These are phyloP conservation scores for Abrostola triplasia DNA, from an alignment of 2,888 invertebrate species.

Conservation along the genomic window DNA sequence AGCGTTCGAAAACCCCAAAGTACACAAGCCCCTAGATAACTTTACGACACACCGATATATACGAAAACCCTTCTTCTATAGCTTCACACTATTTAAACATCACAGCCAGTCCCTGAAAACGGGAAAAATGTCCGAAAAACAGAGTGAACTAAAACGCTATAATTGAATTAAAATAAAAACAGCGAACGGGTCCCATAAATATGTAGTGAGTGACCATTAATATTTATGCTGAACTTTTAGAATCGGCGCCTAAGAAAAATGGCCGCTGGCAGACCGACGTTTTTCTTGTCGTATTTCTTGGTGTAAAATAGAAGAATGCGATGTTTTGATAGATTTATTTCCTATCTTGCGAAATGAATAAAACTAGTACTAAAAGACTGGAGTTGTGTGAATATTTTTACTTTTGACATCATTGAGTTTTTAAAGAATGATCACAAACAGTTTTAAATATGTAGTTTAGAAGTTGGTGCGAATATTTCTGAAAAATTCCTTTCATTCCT, in stretches of 20 bases:
- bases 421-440: no score
- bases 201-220: conserved; percentile 63
- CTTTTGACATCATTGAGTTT: no score
- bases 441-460: no score
- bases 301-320: conserved; percentile 5
- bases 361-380: no score
- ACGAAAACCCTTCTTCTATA: background rate
- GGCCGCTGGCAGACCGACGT: conserved; percentile 26
- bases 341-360: background rate
- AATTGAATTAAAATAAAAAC: conserved; percentile 65
- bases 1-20: conserved; percentile 1
- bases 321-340: background rate
- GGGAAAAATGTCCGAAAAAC: conserved; percentile 27
- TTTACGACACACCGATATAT: conserved; percentile 1
- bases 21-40: background rate
- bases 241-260: conserved; percentile 54
- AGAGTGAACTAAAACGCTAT: conserved; percentile 44
- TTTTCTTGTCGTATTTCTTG: conserved; percentile 27
- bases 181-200: conserved; percentile 59
- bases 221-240: conserved; percentile 61
- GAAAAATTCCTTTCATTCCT: no score
- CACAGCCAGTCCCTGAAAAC: conserved; percentile 6
- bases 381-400: no score
- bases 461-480: no score
- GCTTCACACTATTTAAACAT: conserved; percentile 3